phyloP scores from a whole-genome alignment of 2,113 vertebrate genomes.

The Podocnemis expansa region DNA sequence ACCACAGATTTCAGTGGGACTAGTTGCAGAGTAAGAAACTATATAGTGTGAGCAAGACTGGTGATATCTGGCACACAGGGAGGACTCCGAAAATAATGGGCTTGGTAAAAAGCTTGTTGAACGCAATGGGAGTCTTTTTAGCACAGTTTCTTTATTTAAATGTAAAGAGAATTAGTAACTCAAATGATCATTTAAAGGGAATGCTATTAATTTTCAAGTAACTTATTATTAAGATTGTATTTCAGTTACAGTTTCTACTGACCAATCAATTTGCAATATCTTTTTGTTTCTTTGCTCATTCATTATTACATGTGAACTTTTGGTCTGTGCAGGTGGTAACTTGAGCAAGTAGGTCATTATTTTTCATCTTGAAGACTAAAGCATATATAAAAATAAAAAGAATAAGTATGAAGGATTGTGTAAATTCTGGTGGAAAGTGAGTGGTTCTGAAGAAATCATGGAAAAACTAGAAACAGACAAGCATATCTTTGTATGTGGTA shows the following conservation, averaged over 20 bases:
- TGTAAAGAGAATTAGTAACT: slow-evolving; percentile 6
- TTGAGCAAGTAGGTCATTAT: slow-evolving; percentile 30
- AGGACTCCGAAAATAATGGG: not conserved
- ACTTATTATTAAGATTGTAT: not conserved
- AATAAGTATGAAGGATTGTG: not conserved
- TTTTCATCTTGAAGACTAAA: slow-evolving; percentile 49
- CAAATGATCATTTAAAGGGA: not conserved
- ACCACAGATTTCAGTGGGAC: not conserved
- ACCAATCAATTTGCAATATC: slow-evolving; percentile 55
- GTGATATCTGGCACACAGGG: not conserved
- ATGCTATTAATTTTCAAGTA: not conserved
- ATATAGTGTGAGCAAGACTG: not conserved
- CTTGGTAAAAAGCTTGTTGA: not conserved
- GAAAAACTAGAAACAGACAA: not conserved
- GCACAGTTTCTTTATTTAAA: not conserved
- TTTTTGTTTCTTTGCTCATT: slow-evolving; percentile 14
- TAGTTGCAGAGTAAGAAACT: slow-evolving; percentile 1
- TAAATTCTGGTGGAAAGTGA: not conserved
- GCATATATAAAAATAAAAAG: slow-evolving; percentile 12
- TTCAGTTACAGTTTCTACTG: too few species aligned
- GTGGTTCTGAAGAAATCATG: slow-evolving; percentile 30
- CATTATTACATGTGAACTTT: slow-evolving; percentile 22
- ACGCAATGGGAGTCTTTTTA: not conserved
- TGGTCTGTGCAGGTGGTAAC: slow-evolving; percentile 46
- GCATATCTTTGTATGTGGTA: not conserved